These are phyloP conservation scores for Caenorhabditis inopinata DNA, from an alignment of 1,140 invertebrate genomes.

Conservation along the genomic window DNA sequence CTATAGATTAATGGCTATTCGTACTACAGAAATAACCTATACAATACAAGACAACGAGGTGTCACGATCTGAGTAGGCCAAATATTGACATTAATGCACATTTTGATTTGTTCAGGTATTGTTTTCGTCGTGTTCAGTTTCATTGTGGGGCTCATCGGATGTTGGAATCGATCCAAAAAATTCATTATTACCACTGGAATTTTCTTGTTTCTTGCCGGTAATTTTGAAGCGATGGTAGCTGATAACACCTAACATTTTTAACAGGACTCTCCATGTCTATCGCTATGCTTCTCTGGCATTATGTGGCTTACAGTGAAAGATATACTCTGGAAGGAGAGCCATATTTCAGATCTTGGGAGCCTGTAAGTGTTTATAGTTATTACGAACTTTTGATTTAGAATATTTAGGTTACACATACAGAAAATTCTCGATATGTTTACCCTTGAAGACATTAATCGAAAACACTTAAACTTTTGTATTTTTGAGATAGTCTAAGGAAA, in stretches of 20 bases:
- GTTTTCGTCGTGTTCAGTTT: constrained; percentile 39
- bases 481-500: no score
- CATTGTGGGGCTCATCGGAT: constrained; percentile 23
- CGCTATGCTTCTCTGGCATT: constrained; percentile 34
- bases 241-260: background rate
- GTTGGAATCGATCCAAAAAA: constrained; percentile 35
- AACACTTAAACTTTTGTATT: background rate
- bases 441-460: background rate
- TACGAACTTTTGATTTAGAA: no score
- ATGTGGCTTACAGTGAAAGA: constrained; percentile 17
- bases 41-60: constrained; percentile 20
- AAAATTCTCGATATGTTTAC: background rate
- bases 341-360: constrained; percentile 44
- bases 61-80: constrained; percentile 9
- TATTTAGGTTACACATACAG: background rate
- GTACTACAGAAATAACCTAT: background rate
- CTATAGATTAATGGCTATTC: background rate
- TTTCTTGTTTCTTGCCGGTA: constrained; percentile 31
- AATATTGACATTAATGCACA: constrained; percentile 32
- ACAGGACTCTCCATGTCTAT: constrained; percentile 31
- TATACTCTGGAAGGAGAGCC: constrained; percentile 30
- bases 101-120: constrained; percentile 40
- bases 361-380: constrained; percentile 36
- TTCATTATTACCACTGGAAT: constrained; percentile 8
- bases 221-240: background rate